Percentiles rank a stretch among this genome's conserved stretches.
Evolutionary conservation across 2,888 invertebrate species (phyloP).

Genomic region (Kuschelorhynchus macadamiae): DNA sequence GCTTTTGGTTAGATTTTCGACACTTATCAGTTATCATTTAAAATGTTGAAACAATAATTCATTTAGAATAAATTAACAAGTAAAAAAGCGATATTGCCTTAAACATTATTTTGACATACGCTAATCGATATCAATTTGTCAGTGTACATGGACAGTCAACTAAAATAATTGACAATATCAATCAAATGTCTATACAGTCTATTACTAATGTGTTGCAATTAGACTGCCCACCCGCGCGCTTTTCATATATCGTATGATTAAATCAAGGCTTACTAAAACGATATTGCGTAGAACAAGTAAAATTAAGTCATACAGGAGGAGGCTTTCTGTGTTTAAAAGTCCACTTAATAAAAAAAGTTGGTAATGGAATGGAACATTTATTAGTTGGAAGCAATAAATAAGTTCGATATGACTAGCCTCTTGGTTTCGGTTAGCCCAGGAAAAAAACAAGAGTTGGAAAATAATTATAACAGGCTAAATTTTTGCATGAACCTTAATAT

Average conservation of each 20-base stretch:
- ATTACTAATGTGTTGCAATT: slow-evolving; percentile 6
- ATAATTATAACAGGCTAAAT: no score
- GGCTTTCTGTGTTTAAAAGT: no score
- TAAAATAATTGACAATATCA: slow-evolving; percentile 23
- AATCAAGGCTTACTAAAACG: slow-evolving; percentile 7
- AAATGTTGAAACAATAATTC: neutral
- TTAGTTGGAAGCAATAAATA: no score
- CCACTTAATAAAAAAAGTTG: no score
- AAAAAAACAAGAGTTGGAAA: no score
- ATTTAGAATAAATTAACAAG: slow-evolving; percentile 1
- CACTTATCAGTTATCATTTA: no score
- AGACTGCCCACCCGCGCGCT: neutral
- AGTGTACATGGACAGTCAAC: slow-evolving; percentile 21
- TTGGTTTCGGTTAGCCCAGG: no score
- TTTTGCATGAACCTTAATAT: no score
- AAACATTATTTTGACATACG: slow-evolving; percentile 12
- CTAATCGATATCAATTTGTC: slow-evolving; percentile 23
- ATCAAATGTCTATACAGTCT: slow-evolving; percentile 3
- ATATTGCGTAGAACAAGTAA: slow-evolving; percentile 17
- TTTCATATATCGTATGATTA: neutral
- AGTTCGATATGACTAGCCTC: no score
- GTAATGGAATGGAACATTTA: no score
- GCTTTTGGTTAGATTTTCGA: no score
- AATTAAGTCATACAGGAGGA: no score
- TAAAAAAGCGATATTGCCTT: slow-evolving; percentile 14